Evolutionary conservation across 2,888 invertebrate species (phyloP), one percentile per base, ranked within the genome.

Genomic region (Coleophora deauratella): DNA sequence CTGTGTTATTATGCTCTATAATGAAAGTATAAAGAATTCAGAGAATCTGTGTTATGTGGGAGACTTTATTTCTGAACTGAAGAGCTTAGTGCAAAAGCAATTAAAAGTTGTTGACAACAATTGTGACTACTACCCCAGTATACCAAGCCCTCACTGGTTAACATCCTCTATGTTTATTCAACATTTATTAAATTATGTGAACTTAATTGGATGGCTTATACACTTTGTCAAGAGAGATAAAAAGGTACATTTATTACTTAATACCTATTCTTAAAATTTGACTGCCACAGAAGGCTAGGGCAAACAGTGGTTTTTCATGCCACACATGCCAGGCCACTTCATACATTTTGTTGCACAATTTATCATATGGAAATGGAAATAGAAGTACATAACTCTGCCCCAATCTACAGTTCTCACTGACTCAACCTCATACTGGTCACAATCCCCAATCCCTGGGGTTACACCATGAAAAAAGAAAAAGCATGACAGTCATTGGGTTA

Each of bases 141-240:
- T 58, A 37, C 49, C 44, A 40, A 63, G 51, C 41, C 69, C 72
- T 12, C 49, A 55, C 27, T 78, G 74, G 71, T 36, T 81, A 9
- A 51, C 64, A 43, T 70, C 73, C 13, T 79, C 79, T 33, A 79
- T 81, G 78, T 72, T 80, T 45, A 54, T 68, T 30, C 79, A 78
- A 52, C 81, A 85, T 52, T 39, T 72, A 38, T 55, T 63, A 40
- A 76, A 76, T 55, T 78, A 74, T 54, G 52, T 69, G 31, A 72
- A 70, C 47, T 53, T 78, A 36, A 41, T 74, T 7, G 52, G 56
- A 43, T 84, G 84, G 84, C 47, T 81, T 10, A 39, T 62, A 41
- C 33, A 60, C 65, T 31, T 35, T 31, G 11, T 73, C 1, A 71
- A 47, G 49, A 63, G 38, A 32, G 60, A 72, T 38, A 72, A 63